Evolutionary conservation across 1,140 invertebrate species (phyloP).

Genomic region (Agraylea sexmaculata): DNA sequence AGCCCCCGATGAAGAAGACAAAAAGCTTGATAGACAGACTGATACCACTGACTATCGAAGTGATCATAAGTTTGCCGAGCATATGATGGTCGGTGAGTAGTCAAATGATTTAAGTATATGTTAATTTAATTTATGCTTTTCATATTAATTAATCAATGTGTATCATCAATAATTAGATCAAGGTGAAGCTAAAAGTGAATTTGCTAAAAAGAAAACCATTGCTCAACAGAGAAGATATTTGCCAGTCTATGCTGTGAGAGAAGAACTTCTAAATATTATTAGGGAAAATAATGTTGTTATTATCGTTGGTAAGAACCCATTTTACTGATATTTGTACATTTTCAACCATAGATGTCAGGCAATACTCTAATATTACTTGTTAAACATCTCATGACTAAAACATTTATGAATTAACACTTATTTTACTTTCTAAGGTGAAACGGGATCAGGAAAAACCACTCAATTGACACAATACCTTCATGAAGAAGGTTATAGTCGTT

Average conservation of each 20-base stretch:
- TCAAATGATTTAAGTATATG: neutral
- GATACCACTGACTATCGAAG: slow-evolving; percentile 65
- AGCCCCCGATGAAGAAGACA: slow-evolving; percentile 63
- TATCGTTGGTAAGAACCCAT: slow-evolving; percentile 61
- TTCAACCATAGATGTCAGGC: neutral
- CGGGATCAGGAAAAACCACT: slow-evolving; percentile 97
- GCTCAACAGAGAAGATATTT: slow-evolving; percentile 82
- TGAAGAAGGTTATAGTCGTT: slow-evolving; percentile 91
- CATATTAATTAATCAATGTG: neutral
- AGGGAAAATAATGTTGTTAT: slow-evolving; percentile 92
- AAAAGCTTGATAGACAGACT: slow-evolving; percentile 42
- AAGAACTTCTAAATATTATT: slow-evolving; percentile 87
- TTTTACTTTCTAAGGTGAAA: slow-evolving; percentile 74
- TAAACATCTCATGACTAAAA: no score
- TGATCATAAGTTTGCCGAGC: slow-evolving; percentile 93
- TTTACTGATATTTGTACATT: neutral
- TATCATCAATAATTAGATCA: slow-evolving; percentile 19
- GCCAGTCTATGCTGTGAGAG: slow-evolving; percentile 91
- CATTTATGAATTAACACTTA: slow-evolving; percentile 24
- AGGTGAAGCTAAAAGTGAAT: slow-evolving; percentile 70
- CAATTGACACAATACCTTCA: slow-evolving; percentile 98
- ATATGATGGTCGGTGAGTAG: slow-evolving; percentile 56
- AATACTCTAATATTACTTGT: neutral
- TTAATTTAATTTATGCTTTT: neutral
- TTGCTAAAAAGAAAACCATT: slow-evolving; percentile 79